These are phyloP conservation scores for Gibbula magus DNA, from an alignment of 2,888 invertebrate species.

Conservation along the genomic window DNA sequence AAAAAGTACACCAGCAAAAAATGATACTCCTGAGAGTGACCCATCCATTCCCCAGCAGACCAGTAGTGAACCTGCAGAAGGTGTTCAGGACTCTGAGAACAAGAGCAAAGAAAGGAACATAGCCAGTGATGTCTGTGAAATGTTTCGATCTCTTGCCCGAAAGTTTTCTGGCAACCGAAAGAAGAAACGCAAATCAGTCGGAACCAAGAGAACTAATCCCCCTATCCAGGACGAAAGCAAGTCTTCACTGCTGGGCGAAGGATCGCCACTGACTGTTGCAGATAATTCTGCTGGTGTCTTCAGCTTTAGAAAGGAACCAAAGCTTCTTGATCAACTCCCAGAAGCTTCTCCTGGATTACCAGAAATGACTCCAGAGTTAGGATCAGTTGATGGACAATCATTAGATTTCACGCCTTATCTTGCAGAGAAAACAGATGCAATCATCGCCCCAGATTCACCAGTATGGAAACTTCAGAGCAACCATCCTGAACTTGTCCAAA, in stretches of 20 bases:
- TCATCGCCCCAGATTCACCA: not conserved
- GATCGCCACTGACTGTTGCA: not conserved
- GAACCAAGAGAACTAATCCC: not conserved
- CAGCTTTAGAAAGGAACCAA: conserved; percentile 1
- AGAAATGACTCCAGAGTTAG: not conserved
- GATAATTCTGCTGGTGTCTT: not conserved
- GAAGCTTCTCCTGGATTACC: not conserved
- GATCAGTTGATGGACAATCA: not conserved
- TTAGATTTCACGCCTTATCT: not conserved
- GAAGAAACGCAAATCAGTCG: not conserved
- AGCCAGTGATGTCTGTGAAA: not conserved
- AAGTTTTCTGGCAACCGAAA: not conserved
- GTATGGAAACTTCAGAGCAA: not conserved
- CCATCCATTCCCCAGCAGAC: too few species aligned
- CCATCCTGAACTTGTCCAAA: not conserved
- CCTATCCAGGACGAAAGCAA: not conserved
- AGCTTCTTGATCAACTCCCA: not conserved
- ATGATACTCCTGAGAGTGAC: too few species aligned
- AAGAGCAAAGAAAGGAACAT: conserved; percentile 8
- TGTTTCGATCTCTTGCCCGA: not conserved
- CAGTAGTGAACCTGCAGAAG: too few species aligned
- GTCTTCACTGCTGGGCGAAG: not conserved
- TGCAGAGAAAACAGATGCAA: not conserved
- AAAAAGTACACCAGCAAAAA: too few species aligned
- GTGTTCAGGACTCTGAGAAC: too few species aligned